Evolutionary conservation across 2,797 vertebrate species (phyloP), one percentile per base, ranked within the genome.

Genomic region (Aythya fuligula): DNA sequence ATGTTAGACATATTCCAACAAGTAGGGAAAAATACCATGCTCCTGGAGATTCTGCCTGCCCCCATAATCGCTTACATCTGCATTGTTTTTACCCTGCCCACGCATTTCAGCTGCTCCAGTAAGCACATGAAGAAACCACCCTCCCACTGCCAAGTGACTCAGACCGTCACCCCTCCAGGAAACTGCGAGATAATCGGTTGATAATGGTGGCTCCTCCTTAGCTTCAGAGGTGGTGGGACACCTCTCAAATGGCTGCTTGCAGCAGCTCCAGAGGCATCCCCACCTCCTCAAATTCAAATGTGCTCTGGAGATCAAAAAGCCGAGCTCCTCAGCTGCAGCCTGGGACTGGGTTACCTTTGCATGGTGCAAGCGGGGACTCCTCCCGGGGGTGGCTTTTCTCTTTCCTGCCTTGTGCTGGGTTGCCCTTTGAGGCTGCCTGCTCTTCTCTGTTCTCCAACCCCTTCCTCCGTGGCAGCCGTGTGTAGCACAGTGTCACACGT

Each of bases 131-230:
- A 81, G 65, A 87, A 94, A 36, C 85, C 72, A 34, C 78, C 84
- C 78, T 93, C 95, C 73, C 67, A 73, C 66, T 24, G 62, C 73
- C 1, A 11, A 20, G 39, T 96, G 95, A 96, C 73, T 97, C 96
- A 95, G 32, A 15, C 25, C 11, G 51, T 74, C 36, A 79, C 79
- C 76, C 47, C 87, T 85, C 36, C 91, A 91, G 94, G 94, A 97
- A 97, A 86, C 56, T 12, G 16, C 78, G 66, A 43, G 75, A 80
- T 70, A 54, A 32, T 45, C 83, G 1, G 39, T 18, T 73, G 93
- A 82, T 75, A 91, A 67, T 25, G 21, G 39, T 62, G 45, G 70
- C 76, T 58, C 25, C 51, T 87, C 25, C 61, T 38, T 36, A 32
- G 57, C 74, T 36, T 38, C 41, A 6, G 71, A 66, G 86, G 49